Percentiles rank a stretch among this genome's conserved stretches.
These are phyloP conservation scores for Enteromius afrohamiltoni DNA, from an alignment of 2,797 vertebrate species.

Conservation along the genomic window DNA sequence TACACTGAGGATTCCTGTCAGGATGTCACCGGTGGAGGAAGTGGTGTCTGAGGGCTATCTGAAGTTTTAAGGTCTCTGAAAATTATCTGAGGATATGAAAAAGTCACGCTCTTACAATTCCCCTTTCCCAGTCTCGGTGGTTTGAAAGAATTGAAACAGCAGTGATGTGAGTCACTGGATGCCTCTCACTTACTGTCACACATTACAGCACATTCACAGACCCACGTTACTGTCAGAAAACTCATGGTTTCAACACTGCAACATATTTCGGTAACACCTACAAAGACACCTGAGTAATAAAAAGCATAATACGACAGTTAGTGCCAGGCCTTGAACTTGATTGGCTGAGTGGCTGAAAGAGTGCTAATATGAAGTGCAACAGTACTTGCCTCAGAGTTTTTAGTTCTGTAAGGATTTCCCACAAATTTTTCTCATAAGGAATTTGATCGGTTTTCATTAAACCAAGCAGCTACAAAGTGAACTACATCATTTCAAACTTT, in stretches of 20 bases:
- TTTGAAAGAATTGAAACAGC: conserved; percentile 43
- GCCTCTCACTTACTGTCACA: conserved; percentile 70
- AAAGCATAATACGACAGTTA: background rate
- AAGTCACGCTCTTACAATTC: conserved; percentile 33
- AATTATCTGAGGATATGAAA: conserved; percentile 42
- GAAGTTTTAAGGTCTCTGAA: conserved; percentile 22
- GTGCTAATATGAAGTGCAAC: background rate
- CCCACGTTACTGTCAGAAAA: conserved; percentile 37
- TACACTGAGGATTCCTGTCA: conserved; percentile 38
- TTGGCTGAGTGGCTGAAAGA: background rate
- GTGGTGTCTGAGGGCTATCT: conserved; percentile 33
- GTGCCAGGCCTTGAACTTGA: background rate
- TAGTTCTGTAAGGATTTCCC: background rate
- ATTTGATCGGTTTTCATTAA: background rate
- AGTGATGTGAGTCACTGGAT: conserved; percentile 49
- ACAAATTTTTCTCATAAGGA: no score
- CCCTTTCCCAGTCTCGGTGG: conserved; percentile 26
- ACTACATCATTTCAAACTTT: background rate
- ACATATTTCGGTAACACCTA: conserved; percentile 11
- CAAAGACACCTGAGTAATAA: background rate
- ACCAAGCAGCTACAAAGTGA: background rate
- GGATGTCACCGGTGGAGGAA: conserved; percentile 28
- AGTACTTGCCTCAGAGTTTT: background rate
- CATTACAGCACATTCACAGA: conserved; percentile 32
- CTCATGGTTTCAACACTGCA: conserved; percentile 1